A percentile compares a stretch with the other conserved stretches of the same genome.
phyloP scores from a whole-genome alignment of 2,113 vertebrate genomes.

The Sardina pilchardus region DNA sequence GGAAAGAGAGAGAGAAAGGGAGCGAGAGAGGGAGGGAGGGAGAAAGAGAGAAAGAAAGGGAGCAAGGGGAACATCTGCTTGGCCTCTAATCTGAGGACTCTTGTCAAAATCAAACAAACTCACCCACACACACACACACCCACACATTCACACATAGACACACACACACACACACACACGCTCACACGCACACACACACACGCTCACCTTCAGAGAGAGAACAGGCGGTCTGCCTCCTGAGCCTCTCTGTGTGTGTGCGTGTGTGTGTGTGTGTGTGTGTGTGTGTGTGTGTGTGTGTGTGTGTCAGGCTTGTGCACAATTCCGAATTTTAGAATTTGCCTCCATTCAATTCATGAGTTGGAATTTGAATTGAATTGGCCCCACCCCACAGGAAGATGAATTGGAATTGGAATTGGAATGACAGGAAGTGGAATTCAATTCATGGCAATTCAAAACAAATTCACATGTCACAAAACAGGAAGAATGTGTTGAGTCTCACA shows the following conservation, averaged over 20 bases:
- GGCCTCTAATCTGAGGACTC: neutral
- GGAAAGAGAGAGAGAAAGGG: neutral
- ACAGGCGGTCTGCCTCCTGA: neutral
- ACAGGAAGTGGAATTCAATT: too few species aligned
- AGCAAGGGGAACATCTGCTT: conserved; percentile 52
- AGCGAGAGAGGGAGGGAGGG: neutral
- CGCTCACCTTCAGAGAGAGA: neutral
- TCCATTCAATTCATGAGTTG: too few species aligned
- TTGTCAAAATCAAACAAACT: neutral
- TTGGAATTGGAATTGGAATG: too few species aligned
- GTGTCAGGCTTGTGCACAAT: too few species aligned
- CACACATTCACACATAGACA: neutral
- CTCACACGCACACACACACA: neutral
- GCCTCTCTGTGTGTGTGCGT: neutral
- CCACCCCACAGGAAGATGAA: too few species aligned
- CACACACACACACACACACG: neutral
- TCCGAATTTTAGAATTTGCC: too few species aligned
- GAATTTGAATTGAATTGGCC: too few species aligned
- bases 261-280: neutral
- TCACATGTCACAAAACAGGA: too few species aligned
- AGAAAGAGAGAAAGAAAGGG: neutral
- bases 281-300: neutral
- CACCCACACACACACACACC: neutral
- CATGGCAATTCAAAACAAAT: too few species aligned
- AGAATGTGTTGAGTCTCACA: too few species aligned